Percentiles rank a stretch among this genome's conserved stretches.
phyloP scores from a whole-genome alignment of 2,797 vertebrate species.

The Pteropus rufus region DNA sequence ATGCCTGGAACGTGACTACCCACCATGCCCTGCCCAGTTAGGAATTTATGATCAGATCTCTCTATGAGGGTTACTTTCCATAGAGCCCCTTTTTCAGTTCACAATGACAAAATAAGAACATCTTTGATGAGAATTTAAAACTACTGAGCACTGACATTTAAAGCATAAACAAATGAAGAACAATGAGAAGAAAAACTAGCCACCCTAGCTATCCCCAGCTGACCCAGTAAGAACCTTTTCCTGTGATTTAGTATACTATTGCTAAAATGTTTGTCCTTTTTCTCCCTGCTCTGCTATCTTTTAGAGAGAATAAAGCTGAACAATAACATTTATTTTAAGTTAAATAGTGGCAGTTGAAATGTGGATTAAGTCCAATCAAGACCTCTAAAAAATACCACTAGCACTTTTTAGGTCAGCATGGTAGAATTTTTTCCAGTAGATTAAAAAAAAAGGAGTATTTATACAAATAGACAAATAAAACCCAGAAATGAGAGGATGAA shows the following conservation, averaged over 20 bases:
- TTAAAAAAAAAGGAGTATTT: not conserved
- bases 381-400: not conserved
- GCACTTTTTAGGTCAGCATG: not conserved
- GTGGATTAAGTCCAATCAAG: slow-evolving; percentile 16
- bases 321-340: not conserved
- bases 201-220: not conserved
- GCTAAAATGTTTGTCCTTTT: not conserved
- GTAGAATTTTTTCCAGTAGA: not conserved
- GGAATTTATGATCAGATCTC: too few relatives aligned
- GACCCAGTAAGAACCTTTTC: not conserved
- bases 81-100: too few relatives aligned
- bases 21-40: too few relatives aligned
- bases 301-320: not conserved
- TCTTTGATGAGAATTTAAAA: not conserved
- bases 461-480: not conserved
- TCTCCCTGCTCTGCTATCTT: not conserved
- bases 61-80: too few relatives aligned
- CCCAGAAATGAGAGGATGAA: not conserved
- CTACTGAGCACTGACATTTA: not conserved
- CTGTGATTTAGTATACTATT: not conserved
- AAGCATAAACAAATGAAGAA: not conserved
- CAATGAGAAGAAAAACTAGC: not conserved
- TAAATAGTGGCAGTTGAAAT: slow-evolving; percentile 16
- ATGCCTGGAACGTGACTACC: too few relatives aligned
- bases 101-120: slow-evolving; percentile 14